Base-by-base conservation (phyloP, 2,113 vertebrate genomes). In the Pedetes capensis region DNA sequence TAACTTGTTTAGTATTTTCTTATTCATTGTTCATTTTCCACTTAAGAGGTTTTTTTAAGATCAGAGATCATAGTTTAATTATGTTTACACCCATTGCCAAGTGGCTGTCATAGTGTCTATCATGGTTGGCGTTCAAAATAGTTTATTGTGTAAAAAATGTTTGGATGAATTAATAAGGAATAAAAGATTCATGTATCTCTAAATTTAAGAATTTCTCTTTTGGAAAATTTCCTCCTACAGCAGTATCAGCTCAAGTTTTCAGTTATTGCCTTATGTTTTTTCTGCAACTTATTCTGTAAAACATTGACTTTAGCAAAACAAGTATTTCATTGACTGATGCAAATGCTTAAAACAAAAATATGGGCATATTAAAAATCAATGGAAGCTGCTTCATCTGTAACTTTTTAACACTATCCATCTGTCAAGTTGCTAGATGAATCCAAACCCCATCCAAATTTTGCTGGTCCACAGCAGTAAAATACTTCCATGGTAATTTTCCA, bases 371-470 rank as follows among this genome's bases (percentile, higher is more conserved):
- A 98, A 98, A 75, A 91, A 95, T 74, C 88, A 74, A 59, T 89
- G 93, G 93, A 95, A 97, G 74, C 97, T 96, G 96, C 93, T 97
- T 97, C 96, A 98, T 98, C 93, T 97, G 97, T 91, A 97, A 95
- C 90, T 61, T 94, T 87, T 96, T 85, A 97, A 96, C 89, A 94
- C 98, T 97, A 98, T 98, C 98, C 98, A 97, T 96, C 96, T 98
- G 93, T 87, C 42, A 87, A 97, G 86, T 98, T 96, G 83, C 66
- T 93, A 87, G 84, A 96, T 97, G 92, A 95, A 85, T 97, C 81
- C 76, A 98, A 98, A 93, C 93, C 89, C 87, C 61, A 79, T 95
- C 93, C 72, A 75, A 97, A 64, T 96, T 97, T 81, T 95, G 51
- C 64, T 96, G 75, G 75, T 97, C 95, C 72, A 53, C 66, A 97